Evolutionary conservation across 2,113 vertebrate genomes (phyloP).

Genomic region (Ailuropoda melanoleuca): DNA sequence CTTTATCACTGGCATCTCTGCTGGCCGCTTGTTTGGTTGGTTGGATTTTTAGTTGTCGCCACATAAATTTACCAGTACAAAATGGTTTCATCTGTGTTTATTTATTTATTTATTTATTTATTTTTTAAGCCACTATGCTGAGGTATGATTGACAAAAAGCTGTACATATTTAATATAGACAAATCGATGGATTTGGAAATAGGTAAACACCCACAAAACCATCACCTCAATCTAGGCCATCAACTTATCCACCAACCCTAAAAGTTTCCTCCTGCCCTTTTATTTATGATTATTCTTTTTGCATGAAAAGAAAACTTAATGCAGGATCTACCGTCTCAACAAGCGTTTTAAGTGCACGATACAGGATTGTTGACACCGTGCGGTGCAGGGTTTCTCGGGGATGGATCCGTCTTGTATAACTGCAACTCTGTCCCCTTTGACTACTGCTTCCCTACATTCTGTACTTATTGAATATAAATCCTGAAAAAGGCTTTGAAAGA

Average conservation of each 20-base stretch:
- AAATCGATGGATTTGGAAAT: not conserved
- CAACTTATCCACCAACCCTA: not conserved
- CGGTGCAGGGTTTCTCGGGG: not conserved
- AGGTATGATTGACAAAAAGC: not conserved
- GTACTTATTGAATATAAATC: not conserved
- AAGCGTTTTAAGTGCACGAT: not conserved
- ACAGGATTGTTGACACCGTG: not conserved
- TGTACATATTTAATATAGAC: not conserved
- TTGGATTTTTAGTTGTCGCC: not conserved
- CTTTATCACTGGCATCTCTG: slow-evolving; percentile 63
- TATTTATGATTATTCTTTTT: not conserved
- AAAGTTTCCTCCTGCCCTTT: not conserved
- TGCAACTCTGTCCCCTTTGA: not conserved
- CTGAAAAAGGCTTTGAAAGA: not conserved
- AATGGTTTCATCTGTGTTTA: slow-evolving; percentile 38
- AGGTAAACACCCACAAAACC: not conserved
- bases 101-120: not conserved
- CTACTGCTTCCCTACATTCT: not conserved
- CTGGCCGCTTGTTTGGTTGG: slow-evolving; percentile 8
- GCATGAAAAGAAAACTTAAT: not conserved
- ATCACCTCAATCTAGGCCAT: not conserved
- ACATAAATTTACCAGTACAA: not conserved
- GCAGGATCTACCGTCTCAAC: not conserved
- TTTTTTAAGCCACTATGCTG: not conserved
- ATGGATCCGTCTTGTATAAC: not conserved